Evolutionary conservation across 1,140 invertebrate genomes (phyloP).

Genomic region (Heliothis subflexa): DNA sequence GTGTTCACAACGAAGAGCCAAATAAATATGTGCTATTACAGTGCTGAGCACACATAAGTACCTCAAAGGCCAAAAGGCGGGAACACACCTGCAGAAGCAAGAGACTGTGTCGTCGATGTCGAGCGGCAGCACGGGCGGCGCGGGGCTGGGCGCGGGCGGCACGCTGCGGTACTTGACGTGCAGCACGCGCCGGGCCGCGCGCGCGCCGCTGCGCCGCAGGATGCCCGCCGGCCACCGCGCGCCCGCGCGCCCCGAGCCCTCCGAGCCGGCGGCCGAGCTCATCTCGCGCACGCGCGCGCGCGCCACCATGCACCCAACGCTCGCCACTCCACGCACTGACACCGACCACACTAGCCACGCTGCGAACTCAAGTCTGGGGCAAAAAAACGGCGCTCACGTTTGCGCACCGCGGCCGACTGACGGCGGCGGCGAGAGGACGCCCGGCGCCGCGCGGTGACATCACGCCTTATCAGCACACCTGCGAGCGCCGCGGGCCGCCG

Average conservation of each 20-base stretch:
- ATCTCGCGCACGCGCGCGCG: constrained; percentile 55
- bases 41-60: constrained; percentile 2
- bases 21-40: background rate
- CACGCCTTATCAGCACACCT: constrained; percentile 65
- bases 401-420: constrained; percentile 67
- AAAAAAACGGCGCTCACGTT: constrained; percentile 65
- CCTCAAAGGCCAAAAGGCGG: constrained; percentile 17
- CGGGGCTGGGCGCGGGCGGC: constrained; percentile 59
- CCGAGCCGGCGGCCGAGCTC: constrained; percentile 62
- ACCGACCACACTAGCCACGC: constrained; percentile 21
- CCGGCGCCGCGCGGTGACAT: constrained; percentile 59
- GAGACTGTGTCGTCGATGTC: constrained; percentile 91
- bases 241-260: constrained; percentile 32
- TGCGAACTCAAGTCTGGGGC: constrained; percentile 33
- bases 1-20: too few species aligned
- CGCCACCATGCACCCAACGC: constrained; percentile 55
- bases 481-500: constrained; percentile 48
- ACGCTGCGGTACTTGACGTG: constrained; percentile 83
- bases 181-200: constrained; percentile 75
- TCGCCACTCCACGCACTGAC: constrained; percentile 20
- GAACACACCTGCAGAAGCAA: constrained; percentile 90
- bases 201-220: constrained; percentile 75
- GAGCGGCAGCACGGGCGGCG: constrained; percentile 84
- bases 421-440: constrained; percentile 54
- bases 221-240: constrained; percentile 76